phyloP scores from a whole-genome alignment of 2,797 vertebrate genomes.

The Tenualosa thibaudeaui region DNA sequence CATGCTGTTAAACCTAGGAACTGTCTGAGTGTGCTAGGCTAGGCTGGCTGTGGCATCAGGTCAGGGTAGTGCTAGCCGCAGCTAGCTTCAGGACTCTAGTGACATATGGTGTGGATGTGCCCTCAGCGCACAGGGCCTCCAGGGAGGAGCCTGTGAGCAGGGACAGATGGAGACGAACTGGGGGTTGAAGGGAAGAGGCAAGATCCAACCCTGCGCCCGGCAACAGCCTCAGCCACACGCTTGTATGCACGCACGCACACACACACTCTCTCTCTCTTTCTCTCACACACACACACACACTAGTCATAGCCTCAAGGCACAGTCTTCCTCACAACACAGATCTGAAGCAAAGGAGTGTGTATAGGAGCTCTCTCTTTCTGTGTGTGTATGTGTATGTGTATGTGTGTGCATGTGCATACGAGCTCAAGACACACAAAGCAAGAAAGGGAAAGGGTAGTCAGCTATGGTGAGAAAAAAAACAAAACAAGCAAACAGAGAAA shows the following conservation, averaged over 20 bases:
- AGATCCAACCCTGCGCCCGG: slow-evolving; percentile 4
- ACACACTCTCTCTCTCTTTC: background rate
- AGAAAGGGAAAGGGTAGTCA: slow-evolving; percentile 9
- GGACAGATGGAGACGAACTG: slow-evolving; percentile 45
- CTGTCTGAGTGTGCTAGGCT: background rate
- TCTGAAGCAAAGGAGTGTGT: slow-evolving; percentile 2
- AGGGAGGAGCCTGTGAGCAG: slow-evolving; percentile 34
- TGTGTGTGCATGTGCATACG: background rate
- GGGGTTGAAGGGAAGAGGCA: slow-evolving; percentile 15
- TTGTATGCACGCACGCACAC: background rate
- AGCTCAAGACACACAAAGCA: slow-evolving; percentile 8
- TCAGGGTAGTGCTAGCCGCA: slow-evolving; percentile 4
- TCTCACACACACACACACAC: background rate
- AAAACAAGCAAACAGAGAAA: background rate
- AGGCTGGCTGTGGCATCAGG: background rate
- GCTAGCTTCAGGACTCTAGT: slow-evolving; percentile 29
- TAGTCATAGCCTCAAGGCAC: slow-evolving; percentile 15
- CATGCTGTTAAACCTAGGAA: too few species aligned
- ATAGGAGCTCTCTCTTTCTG: background rate
- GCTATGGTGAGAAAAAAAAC: background rate
- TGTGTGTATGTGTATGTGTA: background rate
- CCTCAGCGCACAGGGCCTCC: slow-evolving; percentile 35
- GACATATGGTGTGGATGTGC: slow-evolving; percentile 49
- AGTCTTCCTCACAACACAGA: slow-evolving; percentile 18
- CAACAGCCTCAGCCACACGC: slow-evolving; percentile 8